Base-by-base conservation (phyloP, 2,113 vertebrate species). In the Sclerurus mexicanus region DNA sequence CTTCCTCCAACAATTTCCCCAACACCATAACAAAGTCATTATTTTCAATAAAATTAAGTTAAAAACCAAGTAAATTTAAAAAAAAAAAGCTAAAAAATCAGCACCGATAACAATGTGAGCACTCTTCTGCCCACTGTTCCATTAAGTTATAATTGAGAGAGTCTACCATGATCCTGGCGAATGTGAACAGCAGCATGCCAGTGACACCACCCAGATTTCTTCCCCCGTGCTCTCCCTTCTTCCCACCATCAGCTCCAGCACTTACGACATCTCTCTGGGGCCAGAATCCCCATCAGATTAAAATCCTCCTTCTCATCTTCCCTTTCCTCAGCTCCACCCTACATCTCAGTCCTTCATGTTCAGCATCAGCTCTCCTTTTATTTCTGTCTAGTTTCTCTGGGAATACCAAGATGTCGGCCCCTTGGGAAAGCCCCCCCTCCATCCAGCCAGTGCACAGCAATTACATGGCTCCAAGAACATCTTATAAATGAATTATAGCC, bases 401-500 rank as follows among this genome's bases (percentile, higher is more conserved):
- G 64, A 92, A 74, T 33, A 84, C 47, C 0, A 18, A 85, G 25
- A 64, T 0, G 0, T 1, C 1, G 4, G 40, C 16, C 90, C 56
- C 73, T 79, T 1, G 49, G 85, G 73, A 86, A 86, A 93, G 64
- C 77, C 68, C 35, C 31, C 77, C 14, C 39, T 89, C 55, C 73
- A 81, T 21, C 52, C 80, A 95, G 47, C 69, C 33, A 0, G 39
- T 63, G 64, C 3, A 16, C 77, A 84, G 73, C 84, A 92, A 94
- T 94, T 96, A 92, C 12, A n/a, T 4, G 53, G 66, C 86, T 96
- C 86, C 1, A 0, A 85, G 93, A 95, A 80, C 85, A 90, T 84
- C 83, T 93, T 71, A 96, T 89, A 92, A 96, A 97, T 96, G n/a
- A 92, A 93, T 97, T 95, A 97, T 78, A 67, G 52, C 44, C 76